Conservation (phyloP, 92 coral and sea anemone species). For the Zoanthus solanderi region DNA sequence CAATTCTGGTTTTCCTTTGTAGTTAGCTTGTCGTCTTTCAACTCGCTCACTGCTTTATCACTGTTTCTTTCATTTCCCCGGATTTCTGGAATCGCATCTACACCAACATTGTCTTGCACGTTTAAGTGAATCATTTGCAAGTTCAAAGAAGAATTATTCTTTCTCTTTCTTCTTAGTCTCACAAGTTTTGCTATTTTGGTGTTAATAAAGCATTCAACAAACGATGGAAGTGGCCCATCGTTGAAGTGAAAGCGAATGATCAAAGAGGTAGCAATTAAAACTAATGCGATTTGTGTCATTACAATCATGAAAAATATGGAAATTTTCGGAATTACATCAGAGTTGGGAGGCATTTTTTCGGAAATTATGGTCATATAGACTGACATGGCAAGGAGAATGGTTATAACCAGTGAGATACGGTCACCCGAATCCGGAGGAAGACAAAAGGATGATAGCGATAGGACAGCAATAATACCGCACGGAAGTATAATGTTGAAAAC, state of each 20-base stretch:
- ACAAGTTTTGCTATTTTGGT: not conserved
- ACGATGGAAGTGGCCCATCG: slow-evolving; percentile 11
- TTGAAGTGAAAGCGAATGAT: not conserved
- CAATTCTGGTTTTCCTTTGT: not conserved
- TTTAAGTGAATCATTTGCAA: not conserved
- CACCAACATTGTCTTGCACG: not conserved
- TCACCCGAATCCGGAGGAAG: slow-evolving; percentile 53
- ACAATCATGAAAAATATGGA: slow-evolving; percentile 28
- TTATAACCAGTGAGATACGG: slow-evolving; percentile 45
- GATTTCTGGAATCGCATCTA: not conserved
- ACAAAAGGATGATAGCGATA: slow-evolving; percentile 31
- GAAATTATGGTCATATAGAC: slow-evolving; percentile 57
- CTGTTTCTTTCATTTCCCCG: not conserved
- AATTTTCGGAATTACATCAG: slow-evolving; percentile 44
- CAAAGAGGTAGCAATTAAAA: slow-evolving; percentile 31
- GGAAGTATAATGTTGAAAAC: slow-evolving; percentile 45
- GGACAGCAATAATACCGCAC: slow-evolving; percentile 43
- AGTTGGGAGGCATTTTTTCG: slow-evolving; percentile 46
- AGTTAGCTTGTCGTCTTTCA: not conserved
- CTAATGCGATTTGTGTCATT: slow-evolving; percentile 38
- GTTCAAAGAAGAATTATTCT: too few species aligned
- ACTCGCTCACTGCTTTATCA: not conserved
- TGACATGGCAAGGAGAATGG: slow-evolving; percentile 42
- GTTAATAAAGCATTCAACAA: not conserved
- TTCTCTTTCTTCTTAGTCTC: not conserved